Percentiles rank a stretch among this genome's conserved stretches.
Evolutionary conservation across 2,113 vertebrate genomes (phyloP).

Genomic region (Nipponia nippon): DNA sequence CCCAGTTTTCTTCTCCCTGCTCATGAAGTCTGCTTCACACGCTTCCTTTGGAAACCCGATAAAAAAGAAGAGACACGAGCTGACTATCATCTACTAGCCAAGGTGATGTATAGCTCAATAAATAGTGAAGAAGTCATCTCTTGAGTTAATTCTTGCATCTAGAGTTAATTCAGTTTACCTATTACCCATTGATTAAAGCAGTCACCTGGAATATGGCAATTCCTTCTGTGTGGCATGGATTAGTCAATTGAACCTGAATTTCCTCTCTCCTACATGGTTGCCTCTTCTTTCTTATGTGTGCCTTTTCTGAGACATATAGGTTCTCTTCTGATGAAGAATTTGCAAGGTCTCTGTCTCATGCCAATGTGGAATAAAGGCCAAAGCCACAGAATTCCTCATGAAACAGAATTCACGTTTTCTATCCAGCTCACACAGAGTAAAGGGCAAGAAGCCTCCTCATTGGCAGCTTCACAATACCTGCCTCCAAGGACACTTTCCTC

Average conservation of each 20-base stretch:
- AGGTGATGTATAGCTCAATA: neutral
- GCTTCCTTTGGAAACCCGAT: neutral
- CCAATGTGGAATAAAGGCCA: neutral
- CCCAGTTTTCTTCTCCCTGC: neutral
- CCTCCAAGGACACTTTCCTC: neutral
- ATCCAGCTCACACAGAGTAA: neutral
- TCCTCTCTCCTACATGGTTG: neutral
- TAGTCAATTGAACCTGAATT: neutral
- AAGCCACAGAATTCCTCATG: neutral
- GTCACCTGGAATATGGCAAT: neutral
- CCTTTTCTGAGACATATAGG: neutral
- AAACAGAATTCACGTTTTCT: neutral
- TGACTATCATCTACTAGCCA: neutral
- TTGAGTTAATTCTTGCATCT: neutral
- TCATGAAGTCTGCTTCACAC: neutral
- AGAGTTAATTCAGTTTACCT: neutral
- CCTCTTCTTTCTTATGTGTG: neutral
- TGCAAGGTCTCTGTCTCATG: neutral
- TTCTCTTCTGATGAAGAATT: neutral
- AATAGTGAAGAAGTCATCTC: neutral
- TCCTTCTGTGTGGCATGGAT: neutral
- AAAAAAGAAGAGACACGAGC: neutral
- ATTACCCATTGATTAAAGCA: neutral
- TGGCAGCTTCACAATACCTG: neutral
- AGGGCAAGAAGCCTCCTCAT: neutral